phyloP scores from a whole-genome alignment of 2,113 vertebrate genomes.

The Scolopax mira region DNA sequence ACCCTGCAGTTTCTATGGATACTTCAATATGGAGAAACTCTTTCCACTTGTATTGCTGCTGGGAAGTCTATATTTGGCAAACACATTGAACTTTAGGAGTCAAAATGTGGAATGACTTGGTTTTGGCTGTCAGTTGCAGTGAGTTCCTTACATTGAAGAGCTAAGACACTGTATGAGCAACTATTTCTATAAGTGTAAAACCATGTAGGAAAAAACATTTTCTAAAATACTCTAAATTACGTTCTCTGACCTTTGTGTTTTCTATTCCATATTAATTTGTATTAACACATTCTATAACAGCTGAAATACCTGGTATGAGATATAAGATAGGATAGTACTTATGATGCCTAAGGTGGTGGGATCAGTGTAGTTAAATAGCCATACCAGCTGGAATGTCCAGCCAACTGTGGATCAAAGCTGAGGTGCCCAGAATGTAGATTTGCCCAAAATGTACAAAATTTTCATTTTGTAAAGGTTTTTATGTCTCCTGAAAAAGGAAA shows the following conservation, averaged over 20 bases:
- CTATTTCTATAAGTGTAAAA: neutral
- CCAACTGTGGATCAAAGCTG: neutral
- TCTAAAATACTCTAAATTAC: neutral
- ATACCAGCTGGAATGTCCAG: neutral
- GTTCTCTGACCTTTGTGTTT: neutral
- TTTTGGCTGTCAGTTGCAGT: neutral
- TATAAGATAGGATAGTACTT: neutral
- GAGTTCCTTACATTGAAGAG: neutral
- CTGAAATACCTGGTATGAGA: neutral
- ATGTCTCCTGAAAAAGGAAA: neutral
- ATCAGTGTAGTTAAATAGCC: neutral
- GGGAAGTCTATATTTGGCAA: neutral
- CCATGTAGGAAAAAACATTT: neutral
- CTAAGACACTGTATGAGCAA: neutral
- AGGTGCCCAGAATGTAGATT: neutral
- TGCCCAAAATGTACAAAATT: too few relatives aligned
- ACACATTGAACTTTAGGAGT: neutral
- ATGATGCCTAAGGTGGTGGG: neutral
- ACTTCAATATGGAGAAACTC: slow-evolving; percentile 3
- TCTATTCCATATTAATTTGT: neutral
- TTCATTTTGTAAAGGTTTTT: neutral
- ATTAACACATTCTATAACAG: neutral
- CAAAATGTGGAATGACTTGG: neutral
- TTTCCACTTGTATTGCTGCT: neutral
- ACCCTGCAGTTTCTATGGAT: slow-evolving; percentile 1